Percentiles rank a stretch among this genome's conserved stretches.
Evolutionary conservation across 2,888 invertebrate genomes (phyloP).

Genomic region (Pardosa pseudoannulata): DNA sequence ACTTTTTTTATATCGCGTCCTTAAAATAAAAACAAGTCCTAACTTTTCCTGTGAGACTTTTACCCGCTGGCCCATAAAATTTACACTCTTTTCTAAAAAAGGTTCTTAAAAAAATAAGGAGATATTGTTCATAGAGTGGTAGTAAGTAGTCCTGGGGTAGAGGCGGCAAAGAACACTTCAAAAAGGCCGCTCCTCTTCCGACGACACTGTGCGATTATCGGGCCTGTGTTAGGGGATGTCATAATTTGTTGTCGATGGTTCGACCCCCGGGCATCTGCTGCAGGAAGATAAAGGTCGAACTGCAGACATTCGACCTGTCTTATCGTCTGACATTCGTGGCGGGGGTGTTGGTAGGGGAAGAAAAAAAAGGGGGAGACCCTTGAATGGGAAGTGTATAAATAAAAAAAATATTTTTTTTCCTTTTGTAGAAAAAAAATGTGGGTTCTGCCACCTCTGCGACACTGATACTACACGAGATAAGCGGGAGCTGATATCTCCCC

Average conservation of each 20-base stretch:
- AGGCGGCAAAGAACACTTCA: conserved; percentile 25
- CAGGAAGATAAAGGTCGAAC: conserved; percentile 52
- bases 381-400: neutral
- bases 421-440: conserved; percentile 1
- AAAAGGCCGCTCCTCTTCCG: conserved; percentile 44
- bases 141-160: conserved; percentile 11
- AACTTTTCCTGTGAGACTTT: conserved; percentile 10
- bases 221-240: conserved; percentile 58
- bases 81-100: conserved; percentile 12
- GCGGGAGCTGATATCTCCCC: neutral
- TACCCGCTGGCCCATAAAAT: neutral
- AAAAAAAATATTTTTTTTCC: conserved; percentile 24
- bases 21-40: neutral
- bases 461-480: conserved; percentile 56
- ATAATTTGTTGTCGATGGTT: conserved; percentile 70
- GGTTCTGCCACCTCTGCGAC: conserved; percentile 57
- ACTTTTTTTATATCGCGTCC: neutral
- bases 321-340: conserved; percentile 31
- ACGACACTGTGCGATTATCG: conserved; percentile 62
- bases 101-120: neutral
- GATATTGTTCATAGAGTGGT: conserved; percentile 14
- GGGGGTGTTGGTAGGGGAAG: conserved; percentile 18
- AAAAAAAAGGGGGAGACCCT: neutral
- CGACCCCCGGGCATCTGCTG: conserved; percentile 62
- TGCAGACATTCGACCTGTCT: conserved; percentile 29